Conservation (phyloP, 2,888 invertebrate species). For the Drosophila tripunctata region DNA sequence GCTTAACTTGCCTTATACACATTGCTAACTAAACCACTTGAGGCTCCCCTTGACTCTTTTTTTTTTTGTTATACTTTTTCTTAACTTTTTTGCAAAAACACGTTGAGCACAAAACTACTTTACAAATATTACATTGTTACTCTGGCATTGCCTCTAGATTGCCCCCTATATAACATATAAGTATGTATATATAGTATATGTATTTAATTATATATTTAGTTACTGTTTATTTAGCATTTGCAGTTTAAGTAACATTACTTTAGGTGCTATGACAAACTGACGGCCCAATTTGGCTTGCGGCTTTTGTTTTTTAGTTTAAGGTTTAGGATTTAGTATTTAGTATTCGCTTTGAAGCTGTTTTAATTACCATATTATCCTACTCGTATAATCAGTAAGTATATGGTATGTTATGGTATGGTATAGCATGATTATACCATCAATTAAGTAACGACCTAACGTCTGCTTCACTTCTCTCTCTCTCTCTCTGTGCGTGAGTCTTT, state of each 20-base stretch:
- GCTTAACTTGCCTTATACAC: constrained; percentile 58
- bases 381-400: constrained; percentile 30
- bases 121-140: constrained; percentile 70
- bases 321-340: constrained; percentile 28
- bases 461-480: constrained; percentile 30
- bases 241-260: constrained; percentile 64
- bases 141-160: constrained; percentile 55
- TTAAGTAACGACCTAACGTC: constrained; percentile 67
- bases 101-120: constrained; percentile 65
- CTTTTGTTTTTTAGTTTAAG: constrained; percentile 22
- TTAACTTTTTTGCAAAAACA: constrained; percentile 30
- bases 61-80: neutral
- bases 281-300: constrained; percentile 63
- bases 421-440: constrained; percentile 23
- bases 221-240: constrained; percentile 34
- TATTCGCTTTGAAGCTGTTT: constrained; percentile 41
- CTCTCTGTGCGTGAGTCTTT: constrained; percentile 35
- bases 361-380: constrained; percentile 38
- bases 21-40: constrained; percentile 61
- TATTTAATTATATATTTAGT: constrained; percentile 42
- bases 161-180: constrained; percentile 29
- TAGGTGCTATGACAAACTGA: constrained; percentile 69
- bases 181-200: constrained; percentile 2
- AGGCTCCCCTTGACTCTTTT: constrained; percentile 17
- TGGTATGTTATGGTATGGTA: constrained; percentile 12